phyloP scores from a whole-genome alignment of 53 echinoderm and acorn worm genomes.

The Antedon mediterranea region DNA sequence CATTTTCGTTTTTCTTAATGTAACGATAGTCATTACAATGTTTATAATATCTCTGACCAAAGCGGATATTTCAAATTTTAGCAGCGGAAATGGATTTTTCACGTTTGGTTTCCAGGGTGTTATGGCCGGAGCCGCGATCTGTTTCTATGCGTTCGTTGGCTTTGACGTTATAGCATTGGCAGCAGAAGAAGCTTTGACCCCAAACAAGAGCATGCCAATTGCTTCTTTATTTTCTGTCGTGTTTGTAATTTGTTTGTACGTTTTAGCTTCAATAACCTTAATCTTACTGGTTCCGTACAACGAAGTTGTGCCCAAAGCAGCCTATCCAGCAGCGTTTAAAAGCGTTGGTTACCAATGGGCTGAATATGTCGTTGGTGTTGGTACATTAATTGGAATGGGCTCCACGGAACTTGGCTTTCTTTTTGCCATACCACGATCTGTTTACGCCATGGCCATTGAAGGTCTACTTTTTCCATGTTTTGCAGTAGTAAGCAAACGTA shows the following conservation, averaged over 20 bases:
- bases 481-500: conserved; percentile 30
- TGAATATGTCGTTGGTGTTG: conserved; percentile 37
- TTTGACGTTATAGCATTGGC: conserved; percentile 60
- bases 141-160: conserved; percentile 55
- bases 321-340: conserved; percentile 40
- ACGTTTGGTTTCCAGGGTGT: conserved; percentile 34
- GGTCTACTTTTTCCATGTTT: conserved; percentile 42
- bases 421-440: conserved; percentile 44
- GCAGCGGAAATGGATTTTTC: conserved; percentile 12
- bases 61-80: background rate
- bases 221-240: conserved; percentile 28
- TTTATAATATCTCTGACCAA: conserved; percentile 5
- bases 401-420: conserved; percentile 23
- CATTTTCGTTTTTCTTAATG: conserved; percentile 21
- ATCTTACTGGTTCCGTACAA: conserved; percentile 43
- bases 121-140: conserved; percentile 44
- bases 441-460: conserved; percentile 71
- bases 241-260: conserved; percentile 26
- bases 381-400: conserved; percentile 40
- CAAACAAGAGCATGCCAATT: conserved; percentile 31
- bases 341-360: conserved; percentile 40
- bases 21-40: conserved; percentile 23
- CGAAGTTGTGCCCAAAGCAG: conserved; percentile 20
- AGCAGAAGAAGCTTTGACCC: conserved; percentile 45
- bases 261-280: conserved; percentile 30